phyloP scores from a whole-genome alignment of 2,797 vertebrate species.

The Sebastes trivittatus region DNA sequence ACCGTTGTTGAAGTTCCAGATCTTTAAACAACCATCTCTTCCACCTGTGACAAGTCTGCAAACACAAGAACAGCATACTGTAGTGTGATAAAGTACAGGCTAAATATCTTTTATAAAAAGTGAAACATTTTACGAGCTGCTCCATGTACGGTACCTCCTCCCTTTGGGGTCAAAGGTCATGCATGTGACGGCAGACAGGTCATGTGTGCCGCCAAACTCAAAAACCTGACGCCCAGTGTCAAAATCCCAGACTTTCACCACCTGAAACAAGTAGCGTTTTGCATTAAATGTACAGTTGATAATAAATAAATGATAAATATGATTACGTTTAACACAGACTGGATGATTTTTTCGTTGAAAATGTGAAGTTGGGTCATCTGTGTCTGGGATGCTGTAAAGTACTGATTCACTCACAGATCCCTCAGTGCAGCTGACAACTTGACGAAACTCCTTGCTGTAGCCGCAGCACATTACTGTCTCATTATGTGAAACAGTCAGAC shows the following conservation, averaged over 20 bases:
- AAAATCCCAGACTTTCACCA: slow-evolving; percentile 84
- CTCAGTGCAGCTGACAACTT: slow-evolving; percentile 86
- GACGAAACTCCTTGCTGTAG: slow-evolving; percentile 82
- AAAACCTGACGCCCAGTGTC: slow-evolving; percentile 79
- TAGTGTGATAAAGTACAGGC: neutral
- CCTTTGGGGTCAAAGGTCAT: slow-evolving; percentile 81
- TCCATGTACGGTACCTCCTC: slow-evolving; percentile 71
- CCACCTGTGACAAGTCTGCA: slow-evolving; percentile 81
- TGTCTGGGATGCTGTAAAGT: neutral
- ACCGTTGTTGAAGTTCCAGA: slow-evolving; percentile 82
- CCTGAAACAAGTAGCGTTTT: slow-evolving; percentile 53
- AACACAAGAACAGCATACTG: neutral
- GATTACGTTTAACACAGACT: neutral
- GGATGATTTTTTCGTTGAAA: neutral
- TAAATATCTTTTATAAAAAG: neutral
- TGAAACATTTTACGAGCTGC: neutral
- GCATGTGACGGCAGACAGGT: slow-evolving; percentile 76
- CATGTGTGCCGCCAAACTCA: slow-evolving; percentile 78
- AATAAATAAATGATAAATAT: neutral
- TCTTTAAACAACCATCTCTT: slow-evolving; percentile 81
- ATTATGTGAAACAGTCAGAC: slow-evolving; percentile 77
- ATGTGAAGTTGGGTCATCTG: neutral
- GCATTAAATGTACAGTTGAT: neutral
- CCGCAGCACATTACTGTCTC: slow-evolving; percentile 84
- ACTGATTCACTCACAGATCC: slow-evolving; percentile 82